phyloP scores from a whole-genome alignment of 2,888 invertebrate species.

The Acheta domesticus region DNA sequence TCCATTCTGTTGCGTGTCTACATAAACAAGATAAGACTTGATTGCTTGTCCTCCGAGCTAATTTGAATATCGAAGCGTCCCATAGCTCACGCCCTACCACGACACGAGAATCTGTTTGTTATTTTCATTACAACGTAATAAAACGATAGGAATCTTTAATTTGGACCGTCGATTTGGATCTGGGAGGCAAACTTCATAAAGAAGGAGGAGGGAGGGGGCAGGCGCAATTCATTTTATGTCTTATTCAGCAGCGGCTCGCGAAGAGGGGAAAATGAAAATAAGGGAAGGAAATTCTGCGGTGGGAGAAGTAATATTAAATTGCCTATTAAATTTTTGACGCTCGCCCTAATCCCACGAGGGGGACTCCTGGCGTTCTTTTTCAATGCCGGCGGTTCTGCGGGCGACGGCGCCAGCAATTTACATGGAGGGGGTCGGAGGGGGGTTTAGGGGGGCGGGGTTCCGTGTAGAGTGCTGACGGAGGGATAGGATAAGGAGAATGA shows the following conservation, averaged over 20 bases:
- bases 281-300: slow-evolving; percentile 18
- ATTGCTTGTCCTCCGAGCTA: background rate
- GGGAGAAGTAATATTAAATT: slow-evolving; percentile 7
- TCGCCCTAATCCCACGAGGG: background rate
- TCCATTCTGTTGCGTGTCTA: background rate
- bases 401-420: slow-evolving; percentile 11
- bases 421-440: background rate
- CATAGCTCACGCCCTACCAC: background rate
- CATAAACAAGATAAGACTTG: background rate
- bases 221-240: slow-evolving; percentile 18
- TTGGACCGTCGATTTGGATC: slow-evolving; percentile 6
- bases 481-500: too few species aligned
- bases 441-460: too few species aligned
- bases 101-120: slow-evolving; percentile 9
- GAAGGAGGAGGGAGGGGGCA: background rate
- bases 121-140: slow-evolving; percentile 9
- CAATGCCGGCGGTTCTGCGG: background rate
- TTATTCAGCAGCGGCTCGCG: background rate
- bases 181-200: background rate
- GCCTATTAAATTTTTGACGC: slow-evolving; percentile 18
- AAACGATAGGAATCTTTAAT: slow-evolving; percentile 9
- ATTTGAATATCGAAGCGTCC: slow-evolving; percentile 1
- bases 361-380: background rate
- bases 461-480: too few species aligned
- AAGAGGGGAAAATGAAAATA: background rate